Conservation (phyloP, 1,140 invertebrate species). For the Dolichoris vasculosae region DNA sequence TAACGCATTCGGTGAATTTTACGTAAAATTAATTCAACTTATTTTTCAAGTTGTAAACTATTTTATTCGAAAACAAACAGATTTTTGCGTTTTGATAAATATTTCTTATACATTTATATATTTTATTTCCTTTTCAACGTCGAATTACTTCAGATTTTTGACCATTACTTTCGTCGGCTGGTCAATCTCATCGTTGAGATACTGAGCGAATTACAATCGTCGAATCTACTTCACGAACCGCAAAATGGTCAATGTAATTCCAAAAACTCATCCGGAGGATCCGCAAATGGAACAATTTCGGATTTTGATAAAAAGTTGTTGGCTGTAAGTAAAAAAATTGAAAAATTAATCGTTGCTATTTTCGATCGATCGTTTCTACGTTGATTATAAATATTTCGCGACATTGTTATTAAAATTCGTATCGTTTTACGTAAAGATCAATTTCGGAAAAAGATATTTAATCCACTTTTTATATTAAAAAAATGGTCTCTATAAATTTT, state of each 20-base stretch:
- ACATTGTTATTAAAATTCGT: too few relatives aligned
- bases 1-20: too few relatives aligned
- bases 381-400: too few relatives aligned
- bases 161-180: constrained; percentile 46
- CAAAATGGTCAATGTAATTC: constrained; percentile 25
- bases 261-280: neutral
- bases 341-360: too few relatives aligned
- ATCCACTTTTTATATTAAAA: too few relatives aligned
- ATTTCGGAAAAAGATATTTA: too few relatives aligned
- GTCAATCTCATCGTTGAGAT: constrained; percentile 42
- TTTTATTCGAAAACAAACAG: neutral
- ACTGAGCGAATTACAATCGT: constrained; percentile 41
- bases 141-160: constrained; percentile 34
- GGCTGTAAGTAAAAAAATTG: constrained; percentile 26
- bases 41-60: too few relatives aligned
- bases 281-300: neutral
- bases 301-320: constrained; percentile 43
- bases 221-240: constrained; percentile 34
- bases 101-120: neutral
- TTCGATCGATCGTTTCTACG: too few relatives aligned
- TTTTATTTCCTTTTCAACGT: neutral
- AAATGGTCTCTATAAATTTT: too few relatives aligned
- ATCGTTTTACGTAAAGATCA: too few relatives aligned
- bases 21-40: too few relatives aligned
- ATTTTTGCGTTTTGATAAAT: neutral